Base-by-base conservation (phyloP, 2,797 vertebrate species). In the Diplodus sargus region DNA sequence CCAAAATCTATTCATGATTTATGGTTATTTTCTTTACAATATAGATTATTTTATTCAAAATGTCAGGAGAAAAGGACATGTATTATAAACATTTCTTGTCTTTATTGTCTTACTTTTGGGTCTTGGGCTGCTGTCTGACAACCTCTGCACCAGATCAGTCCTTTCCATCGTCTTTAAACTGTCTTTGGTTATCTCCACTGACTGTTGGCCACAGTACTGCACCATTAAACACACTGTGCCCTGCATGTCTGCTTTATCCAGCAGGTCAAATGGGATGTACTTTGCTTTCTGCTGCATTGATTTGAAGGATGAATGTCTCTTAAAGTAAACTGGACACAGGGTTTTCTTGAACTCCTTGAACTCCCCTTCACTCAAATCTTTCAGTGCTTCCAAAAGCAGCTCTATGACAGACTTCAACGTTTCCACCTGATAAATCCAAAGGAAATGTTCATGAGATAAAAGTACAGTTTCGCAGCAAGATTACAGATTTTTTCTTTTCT, bases 401-500 rank as follows among this genome's bases (percentile, higher is more conserved):
- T 74, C 53, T 23, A 16, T 58, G 4, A 49, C 11, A 34, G 43
- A 54, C 13, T 5, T 28, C 25, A 57, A 17, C 9, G 20, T 25
- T 56, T 54, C 61, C 25, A 57, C 72, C 72, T 74, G 49, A 22
- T 8, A 18, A 74, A 30, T 20, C n/a, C 6, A 49, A 5, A 74
- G 54, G 7, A 74, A 23, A 30, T 3, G 14, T 53, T 66, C 4
- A 15, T 25, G n/a, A 17, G 42, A 10, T 6, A 47, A 62, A 25
- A 47, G 15, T 64, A 22, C 0, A 12, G 11, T 25, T 12, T 47
- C 15, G 20, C 23, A 64, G 10, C 11, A 43, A 28, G 28, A 28
- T 28, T 28, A 28, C 28, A 28, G 28, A 28, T 28, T 28, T 4
- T 28, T 25, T 25, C 25, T 28, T 4, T 28, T 28, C 4, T 28